These are phyloP conservation scores for Daktulosphaira vitifoliae DNA, from an alignment of 1,140 invertebrate genomes.

Conservation along the genomic window DNA sequence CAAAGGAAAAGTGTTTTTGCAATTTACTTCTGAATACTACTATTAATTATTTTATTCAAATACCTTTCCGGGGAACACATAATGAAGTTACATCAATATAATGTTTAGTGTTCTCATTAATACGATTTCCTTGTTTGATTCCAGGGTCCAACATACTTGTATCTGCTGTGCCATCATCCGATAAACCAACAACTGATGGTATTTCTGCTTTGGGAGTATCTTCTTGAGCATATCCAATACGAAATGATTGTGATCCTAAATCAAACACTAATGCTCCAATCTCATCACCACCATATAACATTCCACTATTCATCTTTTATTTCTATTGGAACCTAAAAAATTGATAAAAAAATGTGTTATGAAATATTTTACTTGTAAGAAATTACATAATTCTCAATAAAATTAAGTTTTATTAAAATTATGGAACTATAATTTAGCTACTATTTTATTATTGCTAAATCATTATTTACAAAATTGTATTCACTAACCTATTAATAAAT, in stretches of 20 bases:
- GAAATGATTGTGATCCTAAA: constrained; percentile 79
- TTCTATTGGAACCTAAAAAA: background rate
- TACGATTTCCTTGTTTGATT: constrained; percentile 42
- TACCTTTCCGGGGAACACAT: constrained; percentile 70
- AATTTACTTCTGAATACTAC: no score
- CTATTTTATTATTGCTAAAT: no score
- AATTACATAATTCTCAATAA: no score
- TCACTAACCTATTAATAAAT: no score
- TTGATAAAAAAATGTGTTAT: no score
- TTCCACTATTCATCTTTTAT: constrained; percentile 45
- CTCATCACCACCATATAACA: constrained; percentile 87
- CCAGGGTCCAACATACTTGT: constrained; percentile 53
- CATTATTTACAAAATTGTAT: no score
- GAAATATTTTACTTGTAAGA: no score
- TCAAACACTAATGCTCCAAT: constrained; percentile 97
- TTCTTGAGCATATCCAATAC: constrained; percentile 81
- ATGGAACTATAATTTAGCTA: no score
- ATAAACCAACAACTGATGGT: constrained; percentile 63
- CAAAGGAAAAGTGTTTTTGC: no score
- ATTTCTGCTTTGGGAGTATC: constrained; percentile 81
- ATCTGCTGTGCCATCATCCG: constrained; percentile 53
- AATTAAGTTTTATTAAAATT: no score
- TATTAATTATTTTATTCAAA: no score
- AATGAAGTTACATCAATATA: constrained; percentile 71
- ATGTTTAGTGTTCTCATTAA: constrained; percentile 54